Evolutionary conservation across 64 coral and sea anemone genomes (phyloP), one percentile per base, ranked within the genome.

Genomic region (Montipora foliosa): DNA sequence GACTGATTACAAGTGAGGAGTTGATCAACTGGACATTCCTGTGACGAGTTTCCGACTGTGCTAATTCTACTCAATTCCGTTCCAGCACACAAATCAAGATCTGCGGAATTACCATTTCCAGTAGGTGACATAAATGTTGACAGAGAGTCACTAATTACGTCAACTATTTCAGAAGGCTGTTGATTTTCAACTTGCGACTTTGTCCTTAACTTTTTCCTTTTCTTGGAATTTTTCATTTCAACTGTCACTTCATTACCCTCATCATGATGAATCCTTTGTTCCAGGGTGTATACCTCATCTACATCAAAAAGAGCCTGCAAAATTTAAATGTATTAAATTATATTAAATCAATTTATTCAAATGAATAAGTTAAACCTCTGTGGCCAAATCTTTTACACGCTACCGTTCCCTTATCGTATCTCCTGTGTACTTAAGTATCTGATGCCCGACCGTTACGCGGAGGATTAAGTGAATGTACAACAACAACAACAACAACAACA

Each of bases 291-390:
- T 1, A 97, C 92, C 84, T 98, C 97, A 91, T 98, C 97, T n/a
- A 98, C 97, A 80, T 98, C 97, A 78, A 96, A 96, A 73, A 98
- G 87, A 48, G 97, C 97, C 97, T 98, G 24, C 16, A 19, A 95
- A 70, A 84, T 60, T 2, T 10, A n/a, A 68, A 37, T 37, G 1
- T 37, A 37, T 37, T 2, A 37, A 37, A 37, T 37, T 37, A 37
- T 37, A 37, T 37, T 37, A 37, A 37, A 37, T 37, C 1, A 37
- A 37, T 37, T 37, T 37, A 37, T 37, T 37, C 37, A 37, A 37
- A 37, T 37, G 37, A 37, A 37, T 37, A 37, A 37, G 37, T 37
- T 37, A 37, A 37, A 37, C 37, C 37, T 37, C 37, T 37, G 37
- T 37, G 1, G 37, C 37, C 37, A 2, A 37, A 37, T 37, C 37